phyloP scores from a whole-genome alignment of 1,140 invertebrate species.

The Lasioglossum albipes region DNA sequence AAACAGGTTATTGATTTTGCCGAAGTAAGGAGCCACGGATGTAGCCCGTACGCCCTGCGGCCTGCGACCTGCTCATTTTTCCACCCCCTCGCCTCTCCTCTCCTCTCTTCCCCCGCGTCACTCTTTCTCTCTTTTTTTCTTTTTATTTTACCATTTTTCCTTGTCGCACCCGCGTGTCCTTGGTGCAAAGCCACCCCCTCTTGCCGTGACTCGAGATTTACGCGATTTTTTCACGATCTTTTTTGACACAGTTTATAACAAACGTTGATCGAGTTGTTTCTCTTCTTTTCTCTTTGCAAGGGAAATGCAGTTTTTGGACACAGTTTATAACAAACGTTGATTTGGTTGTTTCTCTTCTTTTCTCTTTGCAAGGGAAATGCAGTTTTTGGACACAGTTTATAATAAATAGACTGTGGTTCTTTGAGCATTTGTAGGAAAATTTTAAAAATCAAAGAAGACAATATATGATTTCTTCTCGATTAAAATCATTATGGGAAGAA shows the following conservation, averaged over 20 bases:
- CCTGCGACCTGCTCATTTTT: slow-evolving; percentile 62
- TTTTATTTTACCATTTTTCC: slow-evolving; percentile 6
- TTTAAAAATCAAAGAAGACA: no score
- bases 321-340: no score
- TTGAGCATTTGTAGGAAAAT: no score
- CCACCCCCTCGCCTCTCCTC: slow-evolving; percentile 33
- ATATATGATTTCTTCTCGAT: no score
- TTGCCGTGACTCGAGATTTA: slow-evolving; percentile 12
- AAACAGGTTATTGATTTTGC: slow-evolving; percentile 78
- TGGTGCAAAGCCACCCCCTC: slow-evolving; percentile 12
- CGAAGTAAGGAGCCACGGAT: slow-evolving; percentile 74
- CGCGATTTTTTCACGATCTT: neutral
- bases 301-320: no score
- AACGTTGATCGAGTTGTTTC: neutral
- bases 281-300: no score
- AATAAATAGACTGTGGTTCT: no score
- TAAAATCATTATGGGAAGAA: no score
- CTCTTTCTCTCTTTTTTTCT: no score
- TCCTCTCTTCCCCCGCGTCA: neutral
- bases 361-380: no score
- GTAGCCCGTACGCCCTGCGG: slow-evolving; percentile 72
- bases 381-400: no score
- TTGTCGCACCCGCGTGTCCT: slow-evolving; percentile 14
- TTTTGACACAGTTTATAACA: slow-evolving; percentile 14
- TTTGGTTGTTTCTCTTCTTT: no score